phyloP scores from a whole-genome alignment of 1,140 invertebrate genomes.

The Trichonephila clavata region DNA sequence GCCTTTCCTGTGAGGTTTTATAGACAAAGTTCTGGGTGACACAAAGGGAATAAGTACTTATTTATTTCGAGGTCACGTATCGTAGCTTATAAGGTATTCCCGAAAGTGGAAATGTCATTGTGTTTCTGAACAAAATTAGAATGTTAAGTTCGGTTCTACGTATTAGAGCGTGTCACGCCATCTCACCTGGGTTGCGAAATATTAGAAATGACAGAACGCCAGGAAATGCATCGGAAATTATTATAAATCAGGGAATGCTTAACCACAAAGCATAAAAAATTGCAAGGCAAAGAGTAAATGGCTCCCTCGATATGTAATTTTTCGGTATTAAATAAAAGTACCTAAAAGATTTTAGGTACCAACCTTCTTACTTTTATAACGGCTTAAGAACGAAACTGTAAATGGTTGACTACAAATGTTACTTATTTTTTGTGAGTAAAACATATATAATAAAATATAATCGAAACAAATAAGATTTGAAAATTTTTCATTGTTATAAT shows the following conservation, averaged over 20 bases:
- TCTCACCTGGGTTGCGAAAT: slow-evolving; percentile 18
- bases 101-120: slow-evolving; percentile 33
- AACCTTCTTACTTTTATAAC: background rate
- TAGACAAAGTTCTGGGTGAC: background rate
- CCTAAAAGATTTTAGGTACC: background rate
- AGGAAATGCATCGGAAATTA: slow-evolving; percentile 24
- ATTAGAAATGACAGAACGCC: slow-evolving; percentile 18
- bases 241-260: slow-evolving; percentile 31
- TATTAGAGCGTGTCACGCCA: slow-evolving; percentile 2
- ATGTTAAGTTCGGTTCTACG: slow-evolving; percentile 31
- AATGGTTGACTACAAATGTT: too few relatives aligned
- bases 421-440: too few relatives aligned
- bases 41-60: slow-evolving; percentile 34
- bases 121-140: slow-evolving; percentile 22
- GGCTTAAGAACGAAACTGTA: too few relatives aligned
- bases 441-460: too few relatives aligned
- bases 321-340: background rate
- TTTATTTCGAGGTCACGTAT: slow-evolving; percentile 48
- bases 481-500: too few relatives aligned
- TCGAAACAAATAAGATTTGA: too few relatives aligned
- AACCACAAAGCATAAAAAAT: background rate
- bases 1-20: slow-evolving; percentile 64
- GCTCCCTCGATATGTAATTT: background rate
- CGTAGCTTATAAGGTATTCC: slow-evolving; percentile 22
- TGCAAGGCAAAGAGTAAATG: background rate